Conservation (phyloP, 2,797 vertebrate species). For the Molothrus ater region DNA sequence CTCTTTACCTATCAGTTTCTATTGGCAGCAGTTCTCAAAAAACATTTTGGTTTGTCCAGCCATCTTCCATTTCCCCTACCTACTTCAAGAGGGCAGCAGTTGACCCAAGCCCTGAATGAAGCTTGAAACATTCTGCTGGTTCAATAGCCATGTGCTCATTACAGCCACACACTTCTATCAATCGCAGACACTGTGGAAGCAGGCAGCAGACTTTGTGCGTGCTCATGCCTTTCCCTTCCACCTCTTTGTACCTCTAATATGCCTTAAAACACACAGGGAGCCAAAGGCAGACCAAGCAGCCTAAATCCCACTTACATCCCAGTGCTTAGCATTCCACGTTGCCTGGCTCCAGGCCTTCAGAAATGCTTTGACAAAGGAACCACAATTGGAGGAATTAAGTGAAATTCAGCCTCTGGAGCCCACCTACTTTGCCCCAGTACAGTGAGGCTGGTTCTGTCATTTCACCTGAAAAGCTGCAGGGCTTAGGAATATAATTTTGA, state of each 20-base stretch:
- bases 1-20: not conserved
- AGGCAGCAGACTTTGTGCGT: not conserved
- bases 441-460: not conserved
- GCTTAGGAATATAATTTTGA: conserved; percentile 28
- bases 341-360: conserved; percentile 21
- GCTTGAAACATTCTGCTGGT: not conserved
- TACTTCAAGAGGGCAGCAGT: not conserved
- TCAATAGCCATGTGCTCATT: not conserved
- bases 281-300: conserved; percentile 3
- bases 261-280: not conserved
- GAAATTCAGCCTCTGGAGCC: conserved; percentile 38
- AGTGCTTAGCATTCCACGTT: not conserved
- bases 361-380: conserved; percentile 42
- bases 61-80: not conserved
- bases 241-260: not conserved
- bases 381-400: conserved; percentile 14
- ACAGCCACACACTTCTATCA: not conserved
- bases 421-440: conserved; percentile 40
- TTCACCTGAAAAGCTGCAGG: conserved; percentile 35
- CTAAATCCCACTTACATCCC: not conserved
- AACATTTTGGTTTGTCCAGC: not conserved
- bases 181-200: not conserved
- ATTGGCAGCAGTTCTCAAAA: not conserved
- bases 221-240: not conserved
- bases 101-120: not conserved